Conservation (phyloP, 2,888 invertebrate species). For the Megamerina dolium region DNA sequence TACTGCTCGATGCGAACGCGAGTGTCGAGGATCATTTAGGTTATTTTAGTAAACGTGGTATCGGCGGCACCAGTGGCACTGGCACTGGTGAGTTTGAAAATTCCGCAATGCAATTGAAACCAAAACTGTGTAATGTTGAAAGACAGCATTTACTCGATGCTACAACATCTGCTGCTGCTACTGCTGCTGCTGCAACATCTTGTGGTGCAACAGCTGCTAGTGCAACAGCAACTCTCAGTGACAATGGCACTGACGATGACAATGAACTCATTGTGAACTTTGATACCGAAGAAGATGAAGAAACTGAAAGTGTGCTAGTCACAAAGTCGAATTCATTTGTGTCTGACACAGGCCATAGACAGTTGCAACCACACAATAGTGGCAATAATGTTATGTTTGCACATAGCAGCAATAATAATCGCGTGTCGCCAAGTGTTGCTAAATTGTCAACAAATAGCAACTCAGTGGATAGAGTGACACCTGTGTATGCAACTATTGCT, state of each 20-base stretch:
- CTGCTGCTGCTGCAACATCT: not conserved
- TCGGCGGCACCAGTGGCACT: not conserved
- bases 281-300: not conserved
- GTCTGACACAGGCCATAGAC: too few relatives aligned
- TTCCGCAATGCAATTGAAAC: constrained; percentile 7
- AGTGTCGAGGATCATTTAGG: constrained; percentile 42
- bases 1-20: constrained; percentile 33
- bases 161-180: not conserved
- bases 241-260: not conserved
- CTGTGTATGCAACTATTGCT: constrained; percentile 1
- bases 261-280: not conserved
- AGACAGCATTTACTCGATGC: not conserved
- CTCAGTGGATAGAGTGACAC: constrained; percentile 9
- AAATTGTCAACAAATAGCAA: constrained; percentile 10
- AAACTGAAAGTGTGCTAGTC: constrained; percentile 7
- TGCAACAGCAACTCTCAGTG: too few relatives aligned
- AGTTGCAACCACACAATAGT: constrained; percentile 17
- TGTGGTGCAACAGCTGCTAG: not conserved
- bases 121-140: constrained; percentile 5
- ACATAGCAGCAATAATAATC: not conserved
- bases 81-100: constrained; percentile 1
- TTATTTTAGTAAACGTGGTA: constrained; percentile 37
- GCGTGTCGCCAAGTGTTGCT: constrained; percentile 8
- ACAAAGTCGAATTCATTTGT: constrained; percentile 2
- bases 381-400: not conserved